Conservation (phyloP, 2,888 invertebrate species). For the Automeris io region DNA sequence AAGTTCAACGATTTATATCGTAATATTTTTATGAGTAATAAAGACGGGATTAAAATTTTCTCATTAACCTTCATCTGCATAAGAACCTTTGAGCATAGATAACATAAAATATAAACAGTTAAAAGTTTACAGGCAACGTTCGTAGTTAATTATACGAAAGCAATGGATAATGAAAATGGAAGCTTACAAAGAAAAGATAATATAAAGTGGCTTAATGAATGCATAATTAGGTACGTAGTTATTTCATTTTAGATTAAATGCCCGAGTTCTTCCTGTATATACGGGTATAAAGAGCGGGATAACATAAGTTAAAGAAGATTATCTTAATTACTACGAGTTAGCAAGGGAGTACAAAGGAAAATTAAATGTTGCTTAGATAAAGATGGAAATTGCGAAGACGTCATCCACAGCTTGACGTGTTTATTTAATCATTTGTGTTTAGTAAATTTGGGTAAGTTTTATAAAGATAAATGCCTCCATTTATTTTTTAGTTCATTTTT, state of each 20-base stretch:
- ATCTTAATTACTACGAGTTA: background rate
- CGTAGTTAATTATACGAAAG: conserved; percentile 29
- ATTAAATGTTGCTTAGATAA: background rate
- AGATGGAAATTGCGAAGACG: background rate
- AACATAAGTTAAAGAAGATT: background rate
- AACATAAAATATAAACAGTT: background rate
- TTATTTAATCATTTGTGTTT: background rate
- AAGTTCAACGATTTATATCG: too few relatives aligned
- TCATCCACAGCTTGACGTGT: background rate
- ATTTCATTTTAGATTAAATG: conserved; percentile 11
- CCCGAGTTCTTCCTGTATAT: background rate
- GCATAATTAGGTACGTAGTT: conserved; percentile 14
- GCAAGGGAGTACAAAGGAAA: background rate
- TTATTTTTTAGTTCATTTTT: too few relatives aligned
- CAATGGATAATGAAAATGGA: conserved; percentile 35
- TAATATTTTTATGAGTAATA: too few relatives aligned
- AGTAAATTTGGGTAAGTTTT: too few relatives aligned
- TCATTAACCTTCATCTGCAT: too few relatives aligned
- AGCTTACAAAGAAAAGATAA: conserved; percentile 28
- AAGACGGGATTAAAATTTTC: too few relatives aligned
- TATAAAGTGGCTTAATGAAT: conserved; percentile 31
- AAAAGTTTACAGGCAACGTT: background rate
- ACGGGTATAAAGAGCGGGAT: background rate
- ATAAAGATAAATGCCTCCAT: too few relatives aligned
- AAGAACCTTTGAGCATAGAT: too few relatives aligned